A percentile compares a stretch with the other conserved stretches of the same genome.
These are phyloP conservation scores for Oryzias javanicus DNA, from an alignment of 2,113 vertebrate species.

Conservation along the genomic window DNA sequence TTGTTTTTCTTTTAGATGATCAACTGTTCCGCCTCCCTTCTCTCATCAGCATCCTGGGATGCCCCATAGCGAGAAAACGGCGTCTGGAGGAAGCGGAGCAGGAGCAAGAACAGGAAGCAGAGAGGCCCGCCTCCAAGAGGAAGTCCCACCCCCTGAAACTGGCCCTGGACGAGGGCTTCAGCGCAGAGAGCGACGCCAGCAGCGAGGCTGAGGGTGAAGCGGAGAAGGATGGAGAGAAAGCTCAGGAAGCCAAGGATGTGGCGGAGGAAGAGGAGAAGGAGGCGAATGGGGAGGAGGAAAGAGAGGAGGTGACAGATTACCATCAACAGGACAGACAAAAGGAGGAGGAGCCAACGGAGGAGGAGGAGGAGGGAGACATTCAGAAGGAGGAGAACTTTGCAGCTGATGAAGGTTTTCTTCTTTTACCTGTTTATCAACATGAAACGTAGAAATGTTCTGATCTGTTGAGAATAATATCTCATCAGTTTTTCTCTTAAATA, in stretches of 20 bases:
- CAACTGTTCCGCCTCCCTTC: background rate
- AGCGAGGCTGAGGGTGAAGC: constrained; percentile 81
- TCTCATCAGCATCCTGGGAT: constrained; percentile 84
- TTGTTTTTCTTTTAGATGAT: background rate
- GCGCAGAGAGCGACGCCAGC: constrained; percentile 85
- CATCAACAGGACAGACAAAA: constrained; percentile 11
- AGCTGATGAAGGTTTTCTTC: constrained; percentile 57
- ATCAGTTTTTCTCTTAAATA: no score
- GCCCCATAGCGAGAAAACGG: constrained; percentile 93
- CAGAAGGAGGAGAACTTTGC: constrained; percentile 19
- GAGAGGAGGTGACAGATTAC: constrained; percentile 20
- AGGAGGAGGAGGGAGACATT: constrained; percentile 26
- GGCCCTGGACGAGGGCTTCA: constrained; percentile 89
- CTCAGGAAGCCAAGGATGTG: constrained; percentile 15
- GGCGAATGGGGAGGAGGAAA: constrained; percentile 3
- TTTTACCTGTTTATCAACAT: background rate
- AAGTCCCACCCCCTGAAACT: constrained; percentile 92
- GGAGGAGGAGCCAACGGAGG: constrained; percentile 27
- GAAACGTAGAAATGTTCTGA: background rate
- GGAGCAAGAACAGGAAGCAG: constrained; percentile 68
- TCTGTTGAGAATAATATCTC: no score
- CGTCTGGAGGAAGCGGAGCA: constrained; percentile 85
- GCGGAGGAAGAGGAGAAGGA: constrained; percentile 54
- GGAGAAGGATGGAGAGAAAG: constrained; percentile 48
- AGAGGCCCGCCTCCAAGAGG: constrained; percentile 84